Conservation (phyloP, 2,113 vertebrate species). For the Pica pica region DNA sequence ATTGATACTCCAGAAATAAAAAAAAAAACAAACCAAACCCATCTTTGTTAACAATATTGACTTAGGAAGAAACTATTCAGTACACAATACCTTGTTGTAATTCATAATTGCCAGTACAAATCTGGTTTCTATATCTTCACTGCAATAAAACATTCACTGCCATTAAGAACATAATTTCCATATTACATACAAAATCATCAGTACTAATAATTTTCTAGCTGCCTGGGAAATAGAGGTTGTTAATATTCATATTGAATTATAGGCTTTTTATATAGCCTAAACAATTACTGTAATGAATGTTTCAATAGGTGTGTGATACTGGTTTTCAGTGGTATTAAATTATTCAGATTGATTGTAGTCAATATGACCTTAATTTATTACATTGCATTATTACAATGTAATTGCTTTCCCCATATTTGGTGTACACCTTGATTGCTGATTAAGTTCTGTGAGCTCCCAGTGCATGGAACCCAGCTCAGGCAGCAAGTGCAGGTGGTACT, state of each 20-base stretch:
- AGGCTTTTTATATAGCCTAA: background rate
- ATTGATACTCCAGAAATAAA: background rate
- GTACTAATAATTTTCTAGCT: background rate
- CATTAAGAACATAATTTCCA: background rate
- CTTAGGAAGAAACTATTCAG: background rate
- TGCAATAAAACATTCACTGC: background rate
- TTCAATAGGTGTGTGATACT: conserved; percentile 2
- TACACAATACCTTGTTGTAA: background rate
- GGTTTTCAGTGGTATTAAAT: conserved; percentile 36
- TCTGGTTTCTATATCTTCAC: background rate
- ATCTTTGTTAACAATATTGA: background rate
- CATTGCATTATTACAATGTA: background rate
- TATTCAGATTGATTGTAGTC: conserved; percentile 13
- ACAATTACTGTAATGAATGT: conserved; percentile 17
- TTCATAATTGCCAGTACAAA: background rate
- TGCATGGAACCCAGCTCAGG: background rate
- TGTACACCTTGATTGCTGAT: background rate
- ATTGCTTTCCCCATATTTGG: background rate
- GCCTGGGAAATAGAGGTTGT: background rate
- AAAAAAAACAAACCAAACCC: background rate
- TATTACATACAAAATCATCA: background rate
- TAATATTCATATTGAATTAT: background rate
- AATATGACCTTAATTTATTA: conserved; percentile 4
- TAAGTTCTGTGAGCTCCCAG: background rate
- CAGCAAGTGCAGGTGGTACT: background rate